Evolutionary conservation across 2,113 vertebrate genomes (phyloP), one percentile per base, ranked within the genome.

Genomic region (Mastomys coucha): DNA sequence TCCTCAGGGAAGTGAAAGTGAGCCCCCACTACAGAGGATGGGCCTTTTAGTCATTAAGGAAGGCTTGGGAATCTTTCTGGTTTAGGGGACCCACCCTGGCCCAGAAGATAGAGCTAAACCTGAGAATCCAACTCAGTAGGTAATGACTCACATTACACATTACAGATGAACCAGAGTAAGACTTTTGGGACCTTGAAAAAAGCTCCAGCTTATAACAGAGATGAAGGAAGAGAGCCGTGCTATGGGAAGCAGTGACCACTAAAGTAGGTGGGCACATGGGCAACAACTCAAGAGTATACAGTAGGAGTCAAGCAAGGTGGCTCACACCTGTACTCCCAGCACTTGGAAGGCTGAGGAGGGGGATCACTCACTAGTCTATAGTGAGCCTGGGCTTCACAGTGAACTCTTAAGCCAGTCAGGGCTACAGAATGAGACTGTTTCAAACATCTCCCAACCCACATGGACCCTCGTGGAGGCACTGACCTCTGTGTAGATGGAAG

Each of bases 401-500:
- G 67, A 88, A 53, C 12, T 36, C 67, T 65, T 20, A 88, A 33
- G 65, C 19, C 65, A 53, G 33, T 51, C 65, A 70, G 12, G 33
- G 31, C 7, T 69, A 70, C 63, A 49, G 85, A 70, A 49, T 22
- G 42, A 88, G 33, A 39, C 6, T 28, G 12, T 72, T 20, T n/a
- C 51, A 56, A 24, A 70, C 7, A 49, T 19, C 1, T 13, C 77
- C 76, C 10, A 2, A 24, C 45, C 31, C 0, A 12, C 65, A 28
- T 0, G 39, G 86, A 22, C 0, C 8, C 8, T 3, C 0, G 6
- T 0, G 2, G 9, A 28, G 28, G 49, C 53, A 20, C 97, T 65
- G 49, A 99, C 99, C 99, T 99, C 99, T 0, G 98, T 99, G 97
- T 99, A 99, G 94, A 99, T 99, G 97, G 99, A 99, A 45, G 99